These are phyloP conservation scores for Anabas testudineus DNA, from an alignment of 2,797 vertebrate species.

Conservation along the genomic window DNA sequence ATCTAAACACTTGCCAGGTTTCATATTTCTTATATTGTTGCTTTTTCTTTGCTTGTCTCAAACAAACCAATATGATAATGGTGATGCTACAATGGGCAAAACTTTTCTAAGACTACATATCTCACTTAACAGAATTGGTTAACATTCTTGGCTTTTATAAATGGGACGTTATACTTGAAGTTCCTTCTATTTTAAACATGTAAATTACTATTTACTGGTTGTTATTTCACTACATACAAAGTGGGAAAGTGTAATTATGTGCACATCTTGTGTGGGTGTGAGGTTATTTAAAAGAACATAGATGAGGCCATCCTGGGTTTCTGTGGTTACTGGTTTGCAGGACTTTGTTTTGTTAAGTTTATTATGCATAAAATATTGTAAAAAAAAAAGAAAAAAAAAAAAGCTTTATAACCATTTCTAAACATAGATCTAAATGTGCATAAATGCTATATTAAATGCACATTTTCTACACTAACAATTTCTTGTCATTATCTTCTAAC, in stretches of 20 bases:
- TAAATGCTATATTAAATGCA: background rate
- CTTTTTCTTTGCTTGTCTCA: background rate
- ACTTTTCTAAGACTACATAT: conserved; percentile 45
- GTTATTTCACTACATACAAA: background rate
- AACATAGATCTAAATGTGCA: background rate
- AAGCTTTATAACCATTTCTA: background rate
- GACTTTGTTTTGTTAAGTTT: background rate
- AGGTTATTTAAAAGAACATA: background rate
- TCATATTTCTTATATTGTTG: background rate
- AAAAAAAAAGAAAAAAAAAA: too few relatives aligned
- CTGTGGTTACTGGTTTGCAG: background rate
- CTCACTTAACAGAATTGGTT: conserved; percentile 8
- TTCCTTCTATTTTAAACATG: background rate
- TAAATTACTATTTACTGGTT: background rate
- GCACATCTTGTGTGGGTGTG: background rate
- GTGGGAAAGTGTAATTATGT: background rate
- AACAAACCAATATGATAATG: conserved; percentile 14
- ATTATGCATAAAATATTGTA: background rate
- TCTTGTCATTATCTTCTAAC: background rate
- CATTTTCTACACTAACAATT: background rate
- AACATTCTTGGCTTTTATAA: conserved; percentile 6
- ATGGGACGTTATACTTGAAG: background rate
- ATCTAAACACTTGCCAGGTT: conserved; percentile 1
- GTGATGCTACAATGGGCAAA: background rate
- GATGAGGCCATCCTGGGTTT: conserved; percentile 16